phyloP scores from a whole-genome alignment of 2,113 vertebrate genomes.

The Phyllostomus discolor region DNA sequence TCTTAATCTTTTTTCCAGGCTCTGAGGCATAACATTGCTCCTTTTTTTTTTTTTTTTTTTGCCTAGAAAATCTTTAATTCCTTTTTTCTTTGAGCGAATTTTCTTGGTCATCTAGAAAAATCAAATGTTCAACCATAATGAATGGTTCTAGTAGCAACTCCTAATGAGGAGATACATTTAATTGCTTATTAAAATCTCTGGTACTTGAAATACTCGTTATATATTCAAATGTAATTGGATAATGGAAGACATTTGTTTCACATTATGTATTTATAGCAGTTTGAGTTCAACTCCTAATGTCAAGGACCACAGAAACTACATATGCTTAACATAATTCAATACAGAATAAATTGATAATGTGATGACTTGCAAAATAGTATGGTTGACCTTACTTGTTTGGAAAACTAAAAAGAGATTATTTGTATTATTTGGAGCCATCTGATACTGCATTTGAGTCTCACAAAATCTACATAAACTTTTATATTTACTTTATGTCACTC shows the following conservation, averaged over 20 bases:
- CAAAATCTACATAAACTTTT: not conserved
- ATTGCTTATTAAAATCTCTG: conserved; percentile 16
- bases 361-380: not conserved
- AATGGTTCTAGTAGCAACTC: not conserved
- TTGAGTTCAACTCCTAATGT: conserved; percentile 41
- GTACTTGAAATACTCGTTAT: conserved; percentile 18
- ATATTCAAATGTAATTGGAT: conserved; percentile 45
- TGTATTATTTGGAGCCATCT: not conserved
- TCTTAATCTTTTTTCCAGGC: not conserved
- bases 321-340: conserved; percentile 29
- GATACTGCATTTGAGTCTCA: not conserved
- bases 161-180: not conserved
- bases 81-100: not conserved
- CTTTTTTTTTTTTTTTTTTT: not conserved
- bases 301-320: conserved; percentile 23
- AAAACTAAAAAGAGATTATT: not conserved
- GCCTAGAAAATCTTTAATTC: not conserved
- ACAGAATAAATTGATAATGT: not conserved
- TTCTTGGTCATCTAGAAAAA: not conserved
- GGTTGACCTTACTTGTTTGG: not conserved
- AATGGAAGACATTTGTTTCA: conserved; percentile 39
- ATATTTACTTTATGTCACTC: not conserved
- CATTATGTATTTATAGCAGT: conserved; percentile 26
- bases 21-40: not conserved
- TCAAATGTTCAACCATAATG: not conserved